These are phyloP conservation scores for Homarus gammarus DNA, from an alignment of 2,888 invertebrate genomes.

Conservation along the genomic window DNA sequence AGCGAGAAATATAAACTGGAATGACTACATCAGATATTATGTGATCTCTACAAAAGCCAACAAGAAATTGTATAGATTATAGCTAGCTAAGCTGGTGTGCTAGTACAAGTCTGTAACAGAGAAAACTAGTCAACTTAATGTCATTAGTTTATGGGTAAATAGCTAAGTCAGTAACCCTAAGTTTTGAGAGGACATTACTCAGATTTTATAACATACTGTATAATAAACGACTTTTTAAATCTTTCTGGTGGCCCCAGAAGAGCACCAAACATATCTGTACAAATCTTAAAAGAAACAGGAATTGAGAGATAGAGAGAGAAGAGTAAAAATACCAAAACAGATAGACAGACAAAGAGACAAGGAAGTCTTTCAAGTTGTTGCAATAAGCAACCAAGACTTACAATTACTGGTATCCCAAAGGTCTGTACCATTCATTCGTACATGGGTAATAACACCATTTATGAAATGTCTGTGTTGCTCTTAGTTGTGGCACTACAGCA, in stretches of 20 bases:
- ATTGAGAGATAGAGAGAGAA: neutral
- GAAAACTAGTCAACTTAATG: neutral
- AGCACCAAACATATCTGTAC: neutral
- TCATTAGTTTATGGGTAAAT: neutral
- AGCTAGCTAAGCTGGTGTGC: neutral
- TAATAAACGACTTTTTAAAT: too few species aligned
- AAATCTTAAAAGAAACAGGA: neutral
- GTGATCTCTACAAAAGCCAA: neutral
- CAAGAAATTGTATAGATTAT: neutral
- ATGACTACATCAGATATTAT: conserved; percentile 10
- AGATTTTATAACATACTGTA: neutral
- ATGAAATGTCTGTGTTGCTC: too few species aligned
- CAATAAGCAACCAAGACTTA: neutral
- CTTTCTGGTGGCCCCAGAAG: neutral
- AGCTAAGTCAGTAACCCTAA: neutral
- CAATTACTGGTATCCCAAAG: neutral
- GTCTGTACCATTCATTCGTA: neutral
- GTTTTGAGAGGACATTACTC: neutral
- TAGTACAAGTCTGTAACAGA: neutral
- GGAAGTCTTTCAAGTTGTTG: neutral
- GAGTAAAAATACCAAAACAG: neutral
- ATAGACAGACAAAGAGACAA: neutral
- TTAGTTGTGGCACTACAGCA: too few species aligned
- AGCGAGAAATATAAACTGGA: conserved; percentile 8
- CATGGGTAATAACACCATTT: too few species aligned